Percentiles rank a stretch among this genome's conserved stretches.
These are phyloP conservation scores for Mohoua ochrocephala DNA, from an alignment of 2,113 vertebrate species.

Conservation along the genomic window DNA sequence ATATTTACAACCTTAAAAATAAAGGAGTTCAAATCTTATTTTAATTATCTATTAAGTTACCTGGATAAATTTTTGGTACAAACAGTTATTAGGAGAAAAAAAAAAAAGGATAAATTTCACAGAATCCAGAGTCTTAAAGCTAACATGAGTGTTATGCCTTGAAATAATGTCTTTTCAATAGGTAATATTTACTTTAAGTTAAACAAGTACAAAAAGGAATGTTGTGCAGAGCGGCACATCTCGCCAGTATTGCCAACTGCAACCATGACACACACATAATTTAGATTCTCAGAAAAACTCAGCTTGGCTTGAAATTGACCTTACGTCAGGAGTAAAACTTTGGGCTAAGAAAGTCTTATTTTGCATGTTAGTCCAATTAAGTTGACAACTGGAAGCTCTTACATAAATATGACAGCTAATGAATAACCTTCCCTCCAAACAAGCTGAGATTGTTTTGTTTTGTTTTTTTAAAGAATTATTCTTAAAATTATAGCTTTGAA, in stretches of 20 bases:
- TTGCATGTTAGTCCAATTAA: neutral
- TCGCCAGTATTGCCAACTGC: neutral
- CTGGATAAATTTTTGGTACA: neutral
- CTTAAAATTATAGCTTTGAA: neutral
- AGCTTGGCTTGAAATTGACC: neutral
- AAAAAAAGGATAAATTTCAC: neutral
- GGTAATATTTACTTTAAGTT: neutral
- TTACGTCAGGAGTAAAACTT: neutral
- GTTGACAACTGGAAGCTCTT: neutral
- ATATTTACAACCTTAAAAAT: neutral
- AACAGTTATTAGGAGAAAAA: neutral
- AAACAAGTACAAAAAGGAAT: neutral
- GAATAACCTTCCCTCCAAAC: neutral
- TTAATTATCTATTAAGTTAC: neutral
- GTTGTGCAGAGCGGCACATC: neutral
- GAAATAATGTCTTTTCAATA: neutral
- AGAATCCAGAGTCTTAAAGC: neutral
- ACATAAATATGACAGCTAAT: neutral
- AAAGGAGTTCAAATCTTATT: neutral
- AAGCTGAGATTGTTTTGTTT: neutral
- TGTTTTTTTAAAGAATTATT: neutral
- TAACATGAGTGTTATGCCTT: neutral
- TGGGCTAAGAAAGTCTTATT: neutral
- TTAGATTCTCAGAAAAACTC: neutral
- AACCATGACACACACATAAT: neutral